Conservation (phyloP, 2,797 vertebrate genomes). For the Acrocephalus scirpaceus region DNA sequence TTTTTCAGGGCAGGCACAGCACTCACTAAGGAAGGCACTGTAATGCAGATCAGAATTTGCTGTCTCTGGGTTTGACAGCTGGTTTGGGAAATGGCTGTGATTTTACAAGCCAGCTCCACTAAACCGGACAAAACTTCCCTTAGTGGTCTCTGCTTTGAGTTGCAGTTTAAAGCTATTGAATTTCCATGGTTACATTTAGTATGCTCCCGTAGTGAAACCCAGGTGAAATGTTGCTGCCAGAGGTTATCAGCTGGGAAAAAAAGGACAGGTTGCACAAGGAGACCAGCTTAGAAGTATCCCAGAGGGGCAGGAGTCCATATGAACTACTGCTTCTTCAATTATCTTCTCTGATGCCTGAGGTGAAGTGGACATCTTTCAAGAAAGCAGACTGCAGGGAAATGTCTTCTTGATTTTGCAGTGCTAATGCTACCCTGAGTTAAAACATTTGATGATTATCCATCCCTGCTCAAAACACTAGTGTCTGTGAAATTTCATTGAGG, state of each 20-base stretch:
- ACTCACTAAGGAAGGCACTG: fast-evolving
- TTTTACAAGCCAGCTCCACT: constrained; percentile 6
- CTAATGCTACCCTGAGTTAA: neutral
- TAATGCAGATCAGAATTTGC: neutral
- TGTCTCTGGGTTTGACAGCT: neutral
- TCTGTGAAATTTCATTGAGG: neutral
- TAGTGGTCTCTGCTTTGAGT: neutral
- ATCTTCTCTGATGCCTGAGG: neutral
- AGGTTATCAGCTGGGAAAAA: neutral
- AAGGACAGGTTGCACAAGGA: neutral
- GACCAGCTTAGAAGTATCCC: neutral
- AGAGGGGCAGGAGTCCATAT: neutral
- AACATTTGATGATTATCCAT: neutral
- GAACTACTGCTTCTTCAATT: neutral
- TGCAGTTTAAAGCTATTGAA: neutral
- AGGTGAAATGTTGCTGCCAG: neutral
- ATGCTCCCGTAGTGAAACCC: neutral
- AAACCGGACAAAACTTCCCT: neutral
- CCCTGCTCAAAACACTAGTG: neutral
- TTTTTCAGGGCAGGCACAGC: neutral
- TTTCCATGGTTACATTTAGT: neutral
- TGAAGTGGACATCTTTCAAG: neutral
- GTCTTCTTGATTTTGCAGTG: neutral
- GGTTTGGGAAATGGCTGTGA: neutral
- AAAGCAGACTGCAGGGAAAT: neutral